phyloP scores from a whole-genome alignment of 2,113 vertebrate genomes.

The Amphiprion percula region DNA sequence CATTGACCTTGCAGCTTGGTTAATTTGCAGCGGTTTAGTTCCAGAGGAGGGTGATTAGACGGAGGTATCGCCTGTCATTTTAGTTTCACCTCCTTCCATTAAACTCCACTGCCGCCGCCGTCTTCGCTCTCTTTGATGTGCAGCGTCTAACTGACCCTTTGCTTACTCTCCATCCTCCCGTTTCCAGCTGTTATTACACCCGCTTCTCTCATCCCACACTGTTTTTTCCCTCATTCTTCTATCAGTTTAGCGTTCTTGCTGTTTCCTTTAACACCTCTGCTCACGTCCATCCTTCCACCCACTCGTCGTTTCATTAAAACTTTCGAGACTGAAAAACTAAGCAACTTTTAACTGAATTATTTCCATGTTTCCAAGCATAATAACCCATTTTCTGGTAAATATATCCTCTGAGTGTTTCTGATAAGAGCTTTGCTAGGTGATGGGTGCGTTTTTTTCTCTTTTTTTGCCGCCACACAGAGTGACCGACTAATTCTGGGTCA shows the following conservation, averaged over 20 bases:
- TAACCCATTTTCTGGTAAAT: background rate
- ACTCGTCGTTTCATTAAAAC: too few species aligned
- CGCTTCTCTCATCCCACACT: background rate
- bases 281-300: too few species aligned
- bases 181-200: slow-evolving; percentile 2
- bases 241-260: background rate
- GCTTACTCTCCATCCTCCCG: background rate
- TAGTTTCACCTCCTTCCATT: slow-evolving; percentile 74
- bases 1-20: slow-evolving; percentile 74
- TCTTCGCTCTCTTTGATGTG: slow-evolving; percentile 40
- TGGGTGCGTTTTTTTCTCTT: slow-evolving; percentile 15
- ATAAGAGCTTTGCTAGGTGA: slow-evolving; percentile 1
- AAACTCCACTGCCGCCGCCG: slow-evolving; percentile 17
- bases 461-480: slow-evolving; percentile 50
- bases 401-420: background rate
- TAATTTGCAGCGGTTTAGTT: slow-evolving; percentile 74
- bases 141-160: slow-evolving; percentile 10
- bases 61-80: slow-evolving; percentile 73
- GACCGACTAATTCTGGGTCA: slow-evolving; percentile 80
- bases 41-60: slow-evolving; percentile 68
- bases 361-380: background rate
- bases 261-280: background rate
- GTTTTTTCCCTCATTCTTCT: background rate
- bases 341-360: too few species aligned
- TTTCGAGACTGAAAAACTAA: too few species aligned